A percentile compares a stretch with the other conserved stretches of the same genome.
phyloP scores from a whole-genome alignment of 2,888 invertebrate genomes.

The Synergus umbraculus region DNA sequence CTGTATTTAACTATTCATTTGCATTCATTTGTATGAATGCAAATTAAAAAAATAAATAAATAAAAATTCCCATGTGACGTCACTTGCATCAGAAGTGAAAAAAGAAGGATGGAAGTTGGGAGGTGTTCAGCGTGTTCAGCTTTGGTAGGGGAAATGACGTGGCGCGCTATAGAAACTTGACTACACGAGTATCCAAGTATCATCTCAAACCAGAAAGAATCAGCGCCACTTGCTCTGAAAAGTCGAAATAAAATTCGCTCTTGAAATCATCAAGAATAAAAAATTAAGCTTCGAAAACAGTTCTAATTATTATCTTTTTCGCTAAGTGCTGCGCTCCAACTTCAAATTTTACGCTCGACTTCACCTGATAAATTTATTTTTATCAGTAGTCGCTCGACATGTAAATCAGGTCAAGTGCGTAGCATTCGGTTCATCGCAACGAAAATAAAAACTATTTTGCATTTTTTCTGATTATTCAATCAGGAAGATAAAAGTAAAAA shows the following conservation, averaged over 20 bases:
- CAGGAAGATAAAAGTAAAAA: neutral
- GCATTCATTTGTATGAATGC: neutral
- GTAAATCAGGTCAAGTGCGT: conserved; percentile 47
- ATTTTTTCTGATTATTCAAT: neutral
- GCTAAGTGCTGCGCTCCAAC: neutral
- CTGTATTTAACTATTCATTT: neutral
- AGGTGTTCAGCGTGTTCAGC: neutral
- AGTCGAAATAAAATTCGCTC: neutral
- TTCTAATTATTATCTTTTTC: neutral
- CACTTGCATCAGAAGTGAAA: conserved; percentile 23
- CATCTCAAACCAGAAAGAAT: conserved; percentile 13
- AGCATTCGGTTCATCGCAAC: conserved; percentile 1
- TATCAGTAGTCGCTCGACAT: conserved; percentile 7
- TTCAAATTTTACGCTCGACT: neutral
- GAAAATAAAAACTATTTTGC: neutral
- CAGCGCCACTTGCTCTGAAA: neutral
- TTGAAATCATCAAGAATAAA: neutral
- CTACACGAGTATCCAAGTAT: conserved; percentile 14
- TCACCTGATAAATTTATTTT: neutral
- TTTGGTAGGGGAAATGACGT: conserved; percentile 46
- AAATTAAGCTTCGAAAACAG: neutral
- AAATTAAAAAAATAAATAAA: conserved; percentile 1
- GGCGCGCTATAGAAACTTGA: conserved; percentile 42
- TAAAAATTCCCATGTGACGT: conserved; percentile 4
- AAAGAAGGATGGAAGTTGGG: conserved; percentile 42